Base-by-base conservation (phyloP, 2,888 invertebrate genomes). In the Osedax frankpressi region DNA sequence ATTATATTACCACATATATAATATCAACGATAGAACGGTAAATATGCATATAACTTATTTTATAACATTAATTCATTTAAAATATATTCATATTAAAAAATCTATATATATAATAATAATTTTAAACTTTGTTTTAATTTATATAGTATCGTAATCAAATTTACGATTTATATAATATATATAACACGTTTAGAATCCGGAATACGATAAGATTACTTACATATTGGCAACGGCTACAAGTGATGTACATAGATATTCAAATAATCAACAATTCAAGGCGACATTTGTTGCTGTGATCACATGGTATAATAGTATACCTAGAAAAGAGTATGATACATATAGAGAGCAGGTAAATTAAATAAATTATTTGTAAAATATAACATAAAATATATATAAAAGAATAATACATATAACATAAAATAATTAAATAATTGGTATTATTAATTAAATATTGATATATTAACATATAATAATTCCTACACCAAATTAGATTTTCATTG, bases 261-360 rank as follows among this genome's bases (percentile, higher is more conserved):
- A 44, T 11, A 44, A 6, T 6, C 44, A 44, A 44, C 19, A 28
- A 28, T 69, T 69, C 26, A 25, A 26, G 6, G 69, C 69, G 6
- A 28, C 69, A 25, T 69, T 69, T 69, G 69, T 69, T 11, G 28
- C 30, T 25, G 69, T 69, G 29, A 25, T 69, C 25, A 69, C 69
- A 25, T 69, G 69, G 69, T 14, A 28, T 14, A 30, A 30, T 24
- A 28, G 27, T 1, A 24, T 69, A 30, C 69, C 69, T 1, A 27
- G 65, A 28, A 69, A 26, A 11, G 25, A 25, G 1, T 28, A 69
- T 11, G 19, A 28, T 1, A 0, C 69, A 19, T 3, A 69, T 1
- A 29, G n/a, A 19, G 69, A 69, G n/a, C n/a, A n/a, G n/a, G n/a
- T n/a, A n/a, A n/a, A n/a, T n/a, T n/a, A n/a, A n/a, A n/a, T n/a